Conservation (phyloP, 2,888 invertebrate genomes). For the Protodeltote pygarga region DNA sequence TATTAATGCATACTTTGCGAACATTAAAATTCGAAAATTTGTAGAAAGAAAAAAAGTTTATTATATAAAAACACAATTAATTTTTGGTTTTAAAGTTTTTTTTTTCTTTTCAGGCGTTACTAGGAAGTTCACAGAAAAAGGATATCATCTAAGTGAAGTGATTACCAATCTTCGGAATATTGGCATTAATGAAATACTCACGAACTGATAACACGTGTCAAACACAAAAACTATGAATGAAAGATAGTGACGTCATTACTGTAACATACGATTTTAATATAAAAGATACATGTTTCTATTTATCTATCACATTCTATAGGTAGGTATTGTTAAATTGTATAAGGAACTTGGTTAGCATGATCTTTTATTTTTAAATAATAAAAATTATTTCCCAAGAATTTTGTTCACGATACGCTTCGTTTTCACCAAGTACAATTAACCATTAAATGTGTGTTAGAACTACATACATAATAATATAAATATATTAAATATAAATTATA, state of each 20-base stretch:
- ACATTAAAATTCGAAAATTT: too few relatives aligned
- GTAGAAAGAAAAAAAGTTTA: too few relatives aligned
- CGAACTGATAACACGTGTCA: slow-evolving; percentile 49
- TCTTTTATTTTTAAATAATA: slow-evolving; percentile 35
- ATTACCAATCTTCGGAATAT: slow-evolving; percentile 16
- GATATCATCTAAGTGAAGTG: slow-evolving; percentile 71
- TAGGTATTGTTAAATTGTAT: slow-evolving; percentile 34
- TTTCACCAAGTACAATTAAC: slow-evolving; percentile 84
- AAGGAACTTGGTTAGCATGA: slow-evolving; percentile 29
- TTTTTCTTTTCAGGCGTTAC: slow-evolving; percentile 72
- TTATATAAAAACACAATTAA: background rate
- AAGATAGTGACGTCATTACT: slow-evolving; percentile 31
- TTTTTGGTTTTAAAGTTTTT: background rate
- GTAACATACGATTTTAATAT: slow-evolving; percentile 35
- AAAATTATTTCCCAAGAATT: slow-evolving; percentile 63
- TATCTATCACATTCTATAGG: slow-evolving; percentile 40
- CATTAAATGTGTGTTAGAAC: slow-evolving; percentile 63
- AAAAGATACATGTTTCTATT: slow-evolving; percentile 39
- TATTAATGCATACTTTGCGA: too few relatives aligned
- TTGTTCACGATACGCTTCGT: slow-evolving; percentile 75
- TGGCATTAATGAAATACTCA: slow-evolving; percentile 44
- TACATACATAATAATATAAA: slow-evolving; percentile 62
- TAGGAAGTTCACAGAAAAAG: slow-evolving; percentile 78
- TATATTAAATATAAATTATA: slow-evolving; percentile 74
- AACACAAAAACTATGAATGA: slow-evolving; percentile 44